These are phyloP conservation scores for Melanotus villosus DNA, from an alignment of 2,888 invertebrate species.

Conservation along the genomic window DNA sequence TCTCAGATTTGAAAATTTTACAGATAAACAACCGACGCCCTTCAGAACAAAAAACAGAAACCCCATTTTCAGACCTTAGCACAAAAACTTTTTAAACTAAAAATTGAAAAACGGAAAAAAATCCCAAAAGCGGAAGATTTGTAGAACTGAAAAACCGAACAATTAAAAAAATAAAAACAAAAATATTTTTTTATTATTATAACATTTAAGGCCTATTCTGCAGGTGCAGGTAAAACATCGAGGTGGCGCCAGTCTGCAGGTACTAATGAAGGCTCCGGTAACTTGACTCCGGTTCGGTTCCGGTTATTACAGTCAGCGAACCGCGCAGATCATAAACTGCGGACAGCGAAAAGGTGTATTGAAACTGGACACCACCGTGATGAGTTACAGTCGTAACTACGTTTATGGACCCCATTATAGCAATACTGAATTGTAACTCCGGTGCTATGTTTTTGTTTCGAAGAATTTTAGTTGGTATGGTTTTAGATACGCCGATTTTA, in stretches of 20 bases:
- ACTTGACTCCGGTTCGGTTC: constrained; percentile 60
- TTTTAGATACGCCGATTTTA: constrained; percentile 14
- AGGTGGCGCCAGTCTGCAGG: constrained; percentile 49
- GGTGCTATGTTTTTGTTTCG: constrained; percentile 35
- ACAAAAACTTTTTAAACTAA: too few species aligned
- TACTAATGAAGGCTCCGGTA: constrained; percentile 51
- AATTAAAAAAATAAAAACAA: constrained; percentile 1
- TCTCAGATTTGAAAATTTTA: too few species aligned
- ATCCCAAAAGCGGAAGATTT: too few species aligned
- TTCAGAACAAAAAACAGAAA: too few species aligned
- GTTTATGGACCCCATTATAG: constrained; percentile 43
- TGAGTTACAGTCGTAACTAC: constrained; percentile 59
- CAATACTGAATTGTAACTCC: constrained; percentile 37
- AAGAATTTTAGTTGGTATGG: constrained; percentile 28
- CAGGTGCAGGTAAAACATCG: constrained; percentile 7
- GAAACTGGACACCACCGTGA: constrained; percentile 57
- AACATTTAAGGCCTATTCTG: background rate
- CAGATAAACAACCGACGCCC: too few species aligned
- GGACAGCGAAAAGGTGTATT: constrained; percentile 61
- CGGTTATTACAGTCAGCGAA: constrained; percentile 62
- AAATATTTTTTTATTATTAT: too few species aligned
- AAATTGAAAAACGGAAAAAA: too few species aligned
- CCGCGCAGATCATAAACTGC: constrained; percentile 61
- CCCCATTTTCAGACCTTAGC: too few species aligned
- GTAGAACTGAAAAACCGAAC: too few species aligned